Base-by-base conservation (phyloP, 2,113 vertebrate species). In the Irena cyanogastra region DNA sequence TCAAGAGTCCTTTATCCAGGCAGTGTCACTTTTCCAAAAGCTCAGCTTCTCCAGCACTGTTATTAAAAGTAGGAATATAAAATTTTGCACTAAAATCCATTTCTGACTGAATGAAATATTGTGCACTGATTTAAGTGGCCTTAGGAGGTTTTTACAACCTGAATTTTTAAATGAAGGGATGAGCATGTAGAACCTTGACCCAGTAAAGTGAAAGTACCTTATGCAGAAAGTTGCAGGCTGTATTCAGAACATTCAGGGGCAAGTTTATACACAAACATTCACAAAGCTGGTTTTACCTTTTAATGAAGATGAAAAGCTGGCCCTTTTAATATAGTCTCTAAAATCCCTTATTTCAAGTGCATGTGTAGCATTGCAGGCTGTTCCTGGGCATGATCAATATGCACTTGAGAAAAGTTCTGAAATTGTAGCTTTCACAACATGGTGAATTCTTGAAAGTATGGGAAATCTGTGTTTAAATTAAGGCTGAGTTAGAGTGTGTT, bases 401-500 rank as follows among this genome's bases (percentile, higher is more conserved):
- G 86, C 88, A 87, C 10, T 7, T 93, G 91, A 97, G 80, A 94
- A 95, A 95, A 95, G 90, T 82, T 87, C 91, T 90, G 87, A 92
- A 97, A 95, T 5, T 86, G 83, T 85, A 92, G 78, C 54, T 93
- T 93, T 96, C 63, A 64, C 79, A 97, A 71, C 11, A 35, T 57
- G 57, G 49, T 89, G 71, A 94, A 65, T 83, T 85, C 87, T 95
- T 94, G 49, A 96, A 97, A 97, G 96, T 97, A 97, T 95, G 93
- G 92, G 94, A 96, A 97, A 96, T 94, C 90, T 94, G 85, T 83
- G 95, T 97, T 97, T 97, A 97, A 97, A 96, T 95, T 83, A 95
- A 96, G 89, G 10, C 92, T 96, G 94, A 93, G 83, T 96, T 92
- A 96, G 96, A 74, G 93, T 97, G 96, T 98, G 97, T 98, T 98